phyloP scores from a whole-genome alignment of 2,797 vertebrate species.

The Arctocebus calabarensis region DNA sequence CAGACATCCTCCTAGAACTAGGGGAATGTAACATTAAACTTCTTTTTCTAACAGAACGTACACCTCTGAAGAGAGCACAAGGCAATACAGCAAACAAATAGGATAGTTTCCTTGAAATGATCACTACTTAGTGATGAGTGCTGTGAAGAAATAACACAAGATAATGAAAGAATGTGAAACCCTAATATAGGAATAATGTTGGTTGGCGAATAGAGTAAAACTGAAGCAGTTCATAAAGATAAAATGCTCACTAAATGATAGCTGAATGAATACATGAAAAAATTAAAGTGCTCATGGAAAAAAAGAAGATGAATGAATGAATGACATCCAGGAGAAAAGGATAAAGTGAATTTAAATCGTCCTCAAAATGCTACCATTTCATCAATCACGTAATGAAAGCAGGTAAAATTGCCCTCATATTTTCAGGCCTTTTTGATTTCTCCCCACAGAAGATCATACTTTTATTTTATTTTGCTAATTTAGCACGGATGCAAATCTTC shows the following conservation, averaged over 20 bases:
- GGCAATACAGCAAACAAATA: background rate
- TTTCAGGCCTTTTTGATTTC: background rate
- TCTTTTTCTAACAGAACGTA: background rate
- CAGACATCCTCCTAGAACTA: background rate
- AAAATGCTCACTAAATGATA: background rate
- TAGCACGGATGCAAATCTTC: background rate
- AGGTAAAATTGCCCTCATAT: background rate
- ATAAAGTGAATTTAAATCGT: background rate
- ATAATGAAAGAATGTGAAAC: background rate
- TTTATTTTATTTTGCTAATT: background rate
- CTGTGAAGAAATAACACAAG: background rate
- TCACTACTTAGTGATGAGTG: background rate
- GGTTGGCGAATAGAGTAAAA: background rate
- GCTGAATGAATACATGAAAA: background rate
- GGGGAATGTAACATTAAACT: background rate
- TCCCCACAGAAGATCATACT: background rate
- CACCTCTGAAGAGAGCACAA: background rate
- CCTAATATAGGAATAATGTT: background rate
- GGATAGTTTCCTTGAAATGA: background rate
- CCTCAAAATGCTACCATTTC: background rate
- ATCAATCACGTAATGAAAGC: background rate
- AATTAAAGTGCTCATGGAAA: background rate
- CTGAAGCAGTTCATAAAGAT: background rate
- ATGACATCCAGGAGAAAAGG: background rate
- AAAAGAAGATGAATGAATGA: conserved; percentile 4